Evolutionary conservation across 2,797 vertebrate genomes (phyloP).

Genomic region (Neosilurus hyrtlii): DNA sequence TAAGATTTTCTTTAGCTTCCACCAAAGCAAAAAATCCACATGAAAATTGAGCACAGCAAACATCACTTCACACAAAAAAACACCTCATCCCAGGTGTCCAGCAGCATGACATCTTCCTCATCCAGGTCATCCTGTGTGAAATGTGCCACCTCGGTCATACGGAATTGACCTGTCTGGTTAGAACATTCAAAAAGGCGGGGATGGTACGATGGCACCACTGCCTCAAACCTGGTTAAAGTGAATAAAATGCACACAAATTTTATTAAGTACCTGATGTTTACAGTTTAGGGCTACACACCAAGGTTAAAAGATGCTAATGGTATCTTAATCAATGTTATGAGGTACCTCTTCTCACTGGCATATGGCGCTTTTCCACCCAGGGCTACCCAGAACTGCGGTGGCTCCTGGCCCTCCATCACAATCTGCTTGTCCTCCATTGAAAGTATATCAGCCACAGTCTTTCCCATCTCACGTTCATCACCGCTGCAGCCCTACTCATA

Average conservation of each 20-base stretch:
- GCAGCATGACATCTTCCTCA: conserved; percentile 88
- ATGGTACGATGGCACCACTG: conserved; percentile 66
- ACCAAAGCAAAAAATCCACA: not conserved
- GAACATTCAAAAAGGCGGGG: conserved; percentile 91
- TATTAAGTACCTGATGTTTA: not conserved
- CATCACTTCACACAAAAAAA: conserved; percentile 42
- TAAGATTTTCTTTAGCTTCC: not conserved
- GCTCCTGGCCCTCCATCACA: conserved; percentile 87
- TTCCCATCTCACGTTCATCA: conserved; percentile 87
- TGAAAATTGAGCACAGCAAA: not conserved
- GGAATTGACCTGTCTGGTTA: conserved; percentile 85
- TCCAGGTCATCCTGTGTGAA: conserved; percentile 87
- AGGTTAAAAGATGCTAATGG: not conserved
- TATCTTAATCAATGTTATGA: not conserved
- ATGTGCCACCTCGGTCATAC: conserved; percentile 82
- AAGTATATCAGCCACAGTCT: conserved; percentile 75
- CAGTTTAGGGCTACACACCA: not conserved
- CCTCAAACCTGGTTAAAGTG: conserved; percentile 74
- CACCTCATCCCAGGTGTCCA: conserved; percentile 94
- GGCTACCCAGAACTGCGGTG: conserved; percentile 86
- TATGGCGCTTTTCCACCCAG: conserved; percentile 88
- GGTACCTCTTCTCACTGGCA: conserved; percentile 81
- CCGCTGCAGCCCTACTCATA: conserved; percentile 83
- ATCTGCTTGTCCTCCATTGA: conserved; percentile 83
- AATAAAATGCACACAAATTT: not conserved